Evolutionary conservation across 2,888 invertebrate species (phyloP).

Genomic region (Drosophila kambysellisi): DNA sequence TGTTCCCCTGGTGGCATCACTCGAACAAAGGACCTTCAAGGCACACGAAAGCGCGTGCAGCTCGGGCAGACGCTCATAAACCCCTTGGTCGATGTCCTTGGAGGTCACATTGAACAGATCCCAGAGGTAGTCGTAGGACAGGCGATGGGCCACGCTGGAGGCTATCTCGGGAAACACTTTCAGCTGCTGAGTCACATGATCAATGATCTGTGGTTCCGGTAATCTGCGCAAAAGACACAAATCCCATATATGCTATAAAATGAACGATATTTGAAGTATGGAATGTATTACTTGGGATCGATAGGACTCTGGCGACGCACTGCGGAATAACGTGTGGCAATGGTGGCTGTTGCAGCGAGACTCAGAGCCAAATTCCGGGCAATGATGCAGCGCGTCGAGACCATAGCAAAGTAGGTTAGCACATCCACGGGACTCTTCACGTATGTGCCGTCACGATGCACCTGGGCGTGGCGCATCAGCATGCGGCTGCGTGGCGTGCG

Average conservation of each 20-base stretch:
- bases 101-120: conserved; percentile 92
- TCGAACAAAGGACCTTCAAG: conserved; percentile 93
- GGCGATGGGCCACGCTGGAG: conserved; percentile 91
- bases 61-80: conserved; percentile 92
- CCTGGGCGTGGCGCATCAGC: conserved; percentile 96
- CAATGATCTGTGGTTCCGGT: conserved; percentile 95
- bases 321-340: conserved; percentile 95
- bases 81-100: conserved; percentile 91
- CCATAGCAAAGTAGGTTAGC: conserved; percentile 94
- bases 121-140: conserved; percentile 91
- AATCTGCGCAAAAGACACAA: conserved; percentile 53
- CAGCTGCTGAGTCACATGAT: conserved; percentile 97
- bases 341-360: conserved; percentile 92
- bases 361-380: conserved; percentile 90
- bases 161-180: conserved; percentile 95
- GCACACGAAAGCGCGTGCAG: conserved; percentile 94
- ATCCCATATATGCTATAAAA: background rate
- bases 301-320: conserved; percentile 95
- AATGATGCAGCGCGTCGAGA: conserved; percentile 94
- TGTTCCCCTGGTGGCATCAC: conserved; percentile 89
- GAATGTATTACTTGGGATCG: conserved; percentile 88
- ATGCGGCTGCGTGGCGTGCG: conserved; percentile 94
- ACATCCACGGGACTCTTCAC: conserved; percentile 92
- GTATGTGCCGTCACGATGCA: conserved; percentile 95
- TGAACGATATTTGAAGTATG: background rate